These are phyloP conservation scores for Phaethon lepturus DNA, from an alignment of 2,113 vertebrate species.

Conservation along the genomic window DNA sequence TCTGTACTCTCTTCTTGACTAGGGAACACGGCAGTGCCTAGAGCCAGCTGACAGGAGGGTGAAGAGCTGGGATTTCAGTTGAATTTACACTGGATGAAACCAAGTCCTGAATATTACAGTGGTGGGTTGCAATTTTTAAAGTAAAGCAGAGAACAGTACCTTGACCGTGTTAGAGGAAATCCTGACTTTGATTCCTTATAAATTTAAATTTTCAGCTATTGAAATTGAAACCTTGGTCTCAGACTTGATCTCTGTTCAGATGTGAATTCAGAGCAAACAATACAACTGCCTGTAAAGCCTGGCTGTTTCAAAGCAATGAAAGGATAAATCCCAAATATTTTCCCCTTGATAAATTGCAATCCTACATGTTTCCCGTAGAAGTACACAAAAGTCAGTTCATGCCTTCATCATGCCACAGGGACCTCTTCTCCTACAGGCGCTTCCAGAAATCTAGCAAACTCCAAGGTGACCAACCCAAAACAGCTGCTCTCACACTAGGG, in stretches of 20 bases:
- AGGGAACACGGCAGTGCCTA: not conserved
- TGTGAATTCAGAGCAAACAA: not conserved
- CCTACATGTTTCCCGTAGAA: not conserved
- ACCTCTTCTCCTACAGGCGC: not conserved
- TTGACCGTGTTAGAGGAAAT: not conserved
- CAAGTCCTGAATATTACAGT: not conserved
- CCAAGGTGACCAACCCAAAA: slow-evolving; percentile 29
- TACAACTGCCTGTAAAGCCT: not conserved
- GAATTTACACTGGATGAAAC: not conserved
- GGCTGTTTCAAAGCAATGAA: not conserved
- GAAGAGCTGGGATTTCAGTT: not conserved
- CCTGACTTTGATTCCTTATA: not conserved
- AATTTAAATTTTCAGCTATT: not conserved
- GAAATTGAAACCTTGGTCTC: not conserved
- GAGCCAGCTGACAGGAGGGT: not conserved
- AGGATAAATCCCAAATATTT: not conserved
- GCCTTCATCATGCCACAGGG: not conserved
- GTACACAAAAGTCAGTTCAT: not conserved
- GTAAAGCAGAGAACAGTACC: not conserved
- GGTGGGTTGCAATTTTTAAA: not conserved
- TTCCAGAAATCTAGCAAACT: not conserved
- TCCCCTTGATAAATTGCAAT: not conserved
- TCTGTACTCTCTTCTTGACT: not conserved
- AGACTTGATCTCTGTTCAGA: not conserved
- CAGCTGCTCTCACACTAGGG: slow-evolving; percentile 13